Base-by-base conservation (phyloP, 2,888 invertebrate species). In the Nineta flava region DNA sequence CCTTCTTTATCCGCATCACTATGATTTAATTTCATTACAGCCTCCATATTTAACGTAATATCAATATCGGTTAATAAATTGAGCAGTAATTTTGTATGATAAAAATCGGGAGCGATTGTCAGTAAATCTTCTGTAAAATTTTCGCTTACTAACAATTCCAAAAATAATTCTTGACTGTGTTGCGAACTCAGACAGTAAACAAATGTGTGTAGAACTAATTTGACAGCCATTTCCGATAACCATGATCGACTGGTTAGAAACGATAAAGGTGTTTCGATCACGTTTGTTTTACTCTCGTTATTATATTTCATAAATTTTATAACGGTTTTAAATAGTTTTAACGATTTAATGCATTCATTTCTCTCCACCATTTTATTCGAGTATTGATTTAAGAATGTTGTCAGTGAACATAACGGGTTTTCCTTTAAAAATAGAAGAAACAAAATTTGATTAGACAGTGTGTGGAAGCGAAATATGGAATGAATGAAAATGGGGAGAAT, bases 181-280 rank as follows among this genome's bases (percentile, higher is more conserved):
- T 75, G 70, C 48, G 82, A 83, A 38, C 71, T 70, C 54, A 83
- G 79, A 55, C 76, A 75, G 52, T 73, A 65, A 49, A 74, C 73
- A 1, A 86, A 61, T 2, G 79, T 74, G 1, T 73, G 67, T 51
- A 78, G 71, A n/a, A 81, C 66, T 21, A 85, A 64, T 9, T 72
- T 70, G 16, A 79, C 70, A 1, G 79, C 70, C 0, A 76, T 70
- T 49, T 60, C 68, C 55, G 77, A 74, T 46, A 81, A 58, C 69
- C 76, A 72, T 1, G 69, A 62, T 51, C 74, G 74, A 57, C 76
- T 77, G 4, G 65, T 66, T 7, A 69, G 57, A 50, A 69, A 70
- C 0, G 66, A 70, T 61, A 62, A 67, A 54, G 76, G 73, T 49
- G 64, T 59, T 45, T 70, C 64, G 48, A 65, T 49, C 32, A 57